These are phyloP conservation scores for Drosophila saltans DNA, from an alignment of 1,140 invertebrate genomes.

Conservation along the genomic window DNA sequence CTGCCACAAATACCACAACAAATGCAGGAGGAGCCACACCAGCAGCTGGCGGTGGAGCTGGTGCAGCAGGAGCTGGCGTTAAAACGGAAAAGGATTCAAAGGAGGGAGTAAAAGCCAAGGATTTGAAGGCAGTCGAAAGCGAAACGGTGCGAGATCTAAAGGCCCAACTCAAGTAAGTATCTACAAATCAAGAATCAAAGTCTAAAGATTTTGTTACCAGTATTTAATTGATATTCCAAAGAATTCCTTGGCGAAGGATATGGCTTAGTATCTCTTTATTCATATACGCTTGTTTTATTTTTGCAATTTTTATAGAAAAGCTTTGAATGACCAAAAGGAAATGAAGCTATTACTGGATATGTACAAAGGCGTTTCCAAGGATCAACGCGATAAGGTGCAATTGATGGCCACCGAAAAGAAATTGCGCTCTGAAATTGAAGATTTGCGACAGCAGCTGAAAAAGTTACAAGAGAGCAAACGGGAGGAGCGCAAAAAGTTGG, in stretches of 20 bases:
- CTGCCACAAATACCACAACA: slow-evolving; percentile 24
- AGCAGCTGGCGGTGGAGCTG: slow-evolving; percentile 11
- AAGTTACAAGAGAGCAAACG: slow-evolving; percentile 95
- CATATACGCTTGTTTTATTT: too few species aligned
- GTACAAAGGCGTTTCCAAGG: slow-evolving; percentile 98
- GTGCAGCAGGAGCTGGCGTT: slow-evolving; percentile 40
- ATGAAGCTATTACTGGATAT: slow-evolving; percentile 97
- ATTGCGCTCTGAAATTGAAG: slow-evolving; percentile 93
- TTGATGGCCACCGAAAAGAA: slow-evolving; percentile 98
- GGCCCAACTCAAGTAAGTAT: slow-evolving; percentile 93
- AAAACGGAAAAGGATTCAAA: slow-evolving; percentile 85
- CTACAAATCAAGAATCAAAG: too few species aligned
- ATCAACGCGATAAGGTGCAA: slow-evolving; percentile 97
- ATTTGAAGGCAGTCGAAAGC: slow-evolving; percentile 86
- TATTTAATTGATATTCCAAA: too few species aligned
- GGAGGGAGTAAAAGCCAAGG: slow-evolving; percentile 85
- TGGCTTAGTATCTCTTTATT: too few species aligned
- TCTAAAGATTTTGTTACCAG: too few species aligned
- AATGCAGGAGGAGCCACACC: slow-evolving; percentile 17
- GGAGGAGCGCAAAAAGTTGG: slow-evolving; percentile 95
- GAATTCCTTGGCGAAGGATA: too few species aligned
- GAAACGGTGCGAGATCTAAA: slow-evolving; percentile 93
- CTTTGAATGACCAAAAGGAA: slow-evolving; percentile 95
- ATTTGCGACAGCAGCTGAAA: slow-evolving; percentile 92
- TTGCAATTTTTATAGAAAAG: slow-evolving; percentile 88